phyloP scores from a whole-genome alignment of 2,797 vertebrate genomes.

The Macropus fuliginosus region DNA sequence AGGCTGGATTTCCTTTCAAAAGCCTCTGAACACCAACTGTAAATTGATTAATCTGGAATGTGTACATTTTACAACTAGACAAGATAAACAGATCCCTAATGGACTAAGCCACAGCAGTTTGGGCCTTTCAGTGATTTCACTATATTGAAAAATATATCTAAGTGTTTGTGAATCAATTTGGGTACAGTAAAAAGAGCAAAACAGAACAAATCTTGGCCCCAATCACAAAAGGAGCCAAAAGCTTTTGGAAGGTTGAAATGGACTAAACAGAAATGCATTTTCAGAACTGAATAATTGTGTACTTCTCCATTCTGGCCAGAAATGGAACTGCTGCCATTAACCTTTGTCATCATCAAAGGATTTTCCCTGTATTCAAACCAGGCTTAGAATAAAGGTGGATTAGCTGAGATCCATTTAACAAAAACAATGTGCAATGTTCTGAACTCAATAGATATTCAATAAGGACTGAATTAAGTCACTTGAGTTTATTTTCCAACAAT shows the following conservation, averaged over 20 bases:
- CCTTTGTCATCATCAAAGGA: background rate
- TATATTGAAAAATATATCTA: constrained; percentile 36
- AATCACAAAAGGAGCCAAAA: background rate
- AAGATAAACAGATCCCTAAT: constrained; percentile 34
- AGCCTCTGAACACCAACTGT: constrained; percentile 66
- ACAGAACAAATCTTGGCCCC: constrained; percentile 8
- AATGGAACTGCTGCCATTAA: background rate
- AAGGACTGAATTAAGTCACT: background rate
- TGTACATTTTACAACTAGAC: constrained; percentile 43
- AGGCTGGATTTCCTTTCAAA: constrained; percentile 70
- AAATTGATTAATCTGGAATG: constrained; percentile 74
- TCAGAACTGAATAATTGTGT: background rate
- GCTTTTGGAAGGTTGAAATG: background rate
- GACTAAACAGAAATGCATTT: constrained; percentile 13
- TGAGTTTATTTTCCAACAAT: background rate
- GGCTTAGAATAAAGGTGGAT: background rate
- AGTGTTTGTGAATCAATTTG: constrained; percentile 30
- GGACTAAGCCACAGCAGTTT: constrained; percentile 20
- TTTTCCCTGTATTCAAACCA: background rate
- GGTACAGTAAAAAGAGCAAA: constrained; percentile 29
- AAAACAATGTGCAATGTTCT: background rate
- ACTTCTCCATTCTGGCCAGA: background rate
- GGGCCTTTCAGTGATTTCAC: constrained; percentile 38
- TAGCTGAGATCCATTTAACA: constrained; percentile 2
- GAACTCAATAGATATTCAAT: background rate